Percentiles rank a stretch among this genome's conserved stretches.
Conservation (phyloP, 2,888 invertebrate species). For the Ommatoiulus sabulosus region DNA sequence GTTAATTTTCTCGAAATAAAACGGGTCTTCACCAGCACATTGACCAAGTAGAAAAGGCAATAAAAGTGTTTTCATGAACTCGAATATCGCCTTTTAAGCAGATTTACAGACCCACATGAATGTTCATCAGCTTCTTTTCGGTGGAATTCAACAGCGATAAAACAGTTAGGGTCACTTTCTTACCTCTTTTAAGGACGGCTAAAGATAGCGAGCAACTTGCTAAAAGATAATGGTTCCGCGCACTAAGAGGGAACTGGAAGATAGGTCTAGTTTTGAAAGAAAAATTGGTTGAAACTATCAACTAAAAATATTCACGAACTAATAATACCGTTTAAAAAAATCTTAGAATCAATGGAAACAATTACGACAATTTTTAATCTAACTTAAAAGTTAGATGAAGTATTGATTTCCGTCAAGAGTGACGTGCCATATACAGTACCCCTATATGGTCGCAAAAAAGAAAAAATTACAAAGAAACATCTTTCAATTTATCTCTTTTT, state of each 20-base stretch:
- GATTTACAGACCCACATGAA: constrained; percentile 47
- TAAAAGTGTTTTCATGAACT: constrained; percentile 43
- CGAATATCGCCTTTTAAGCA: constrained; percentile 45
- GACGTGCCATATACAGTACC: too few relatives aligned
- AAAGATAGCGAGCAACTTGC: neutral
- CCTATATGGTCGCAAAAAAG: too few relatives aligned
- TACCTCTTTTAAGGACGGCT: neutral
- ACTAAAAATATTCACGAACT: too few relatives aligned
- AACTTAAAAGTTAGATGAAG: too few relatives aligned
- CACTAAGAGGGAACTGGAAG: neutral
- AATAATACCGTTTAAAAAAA: too few relatives aligned
- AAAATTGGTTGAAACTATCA: too few relatives aligned
- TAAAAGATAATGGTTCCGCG: neutral
- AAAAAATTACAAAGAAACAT: too few relatives aligned
- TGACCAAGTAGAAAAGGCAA: constrained; percentile 29
- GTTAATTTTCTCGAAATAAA: constrained; percentile 42
- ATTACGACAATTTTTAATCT: too few relatives aligned
- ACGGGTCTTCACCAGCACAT: neutral
- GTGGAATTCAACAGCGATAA: neutral
- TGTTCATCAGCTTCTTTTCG: constrained; percentile 36
- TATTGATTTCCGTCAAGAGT: too few relatives aligned
- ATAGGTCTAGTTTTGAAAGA: too few relatives aligned
- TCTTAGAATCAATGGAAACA: too few relatives aligned
- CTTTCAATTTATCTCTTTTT: too few relatives aligned
- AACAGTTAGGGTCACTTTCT: constrained; percentile 23